phyloP scores from a whole-genome alignment of 2,888 invertebrate species.

The Epinotia ramella region DNA sequence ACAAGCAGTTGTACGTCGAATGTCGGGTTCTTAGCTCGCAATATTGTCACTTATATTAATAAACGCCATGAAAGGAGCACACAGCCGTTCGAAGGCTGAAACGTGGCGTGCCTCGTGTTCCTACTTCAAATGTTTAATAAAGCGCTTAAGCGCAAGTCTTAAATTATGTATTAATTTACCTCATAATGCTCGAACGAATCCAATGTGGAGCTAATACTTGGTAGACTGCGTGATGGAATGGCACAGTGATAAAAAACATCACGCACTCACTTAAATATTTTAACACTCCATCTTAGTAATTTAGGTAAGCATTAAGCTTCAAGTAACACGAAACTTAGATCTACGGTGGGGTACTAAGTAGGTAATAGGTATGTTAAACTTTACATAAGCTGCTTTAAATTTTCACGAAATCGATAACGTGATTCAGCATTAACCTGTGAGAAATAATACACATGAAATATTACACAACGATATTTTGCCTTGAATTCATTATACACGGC shows the following conservation, averaged over 20 bases:
- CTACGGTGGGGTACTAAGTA: not conserved
- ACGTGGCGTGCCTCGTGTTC: slow-evolving; percentile 7
- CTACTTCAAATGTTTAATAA: not conserved
- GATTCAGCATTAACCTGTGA: slow-evolving; percentile 14
- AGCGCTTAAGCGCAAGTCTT: slow-evolving; percentile 8
- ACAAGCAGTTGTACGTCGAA: not conserved
- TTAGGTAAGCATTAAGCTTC: not conserved
- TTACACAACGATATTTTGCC: slow-evolving; percentile 10
- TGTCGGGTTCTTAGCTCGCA: not conserved
- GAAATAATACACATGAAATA: slow-evolving; percentile 24
- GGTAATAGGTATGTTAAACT: not conserved
- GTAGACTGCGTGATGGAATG: slow-evolving; percentile 57
- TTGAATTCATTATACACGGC: slow-evolving; percentile 14
- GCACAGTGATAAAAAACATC: slow-evolving; percentile 63
- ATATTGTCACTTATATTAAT: not conserved
- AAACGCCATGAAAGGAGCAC: not conserved
- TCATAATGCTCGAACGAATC: slow-evolving; percentile 74
- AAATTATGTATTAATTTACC: slow-evolving; percentile 57
- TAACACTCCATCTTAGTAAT: slow-evolving; percentile 37
- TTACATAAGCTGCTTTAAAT: slow-evolving; percentile 26
- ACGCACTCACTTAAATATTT: slow-evolving; percentile 54
- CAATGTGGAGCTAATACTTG: slow-evolving; percentile 70
- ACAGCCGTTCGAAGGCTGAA: not conserved
- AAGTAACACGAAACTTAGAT: slow-evolving; percentile 40
- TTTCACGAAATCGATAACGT: slow-evolving; percentile 19